Evolutionary conservation across 2,888 invertebrate genomes (phyloP).

Genomic region (Boloria selene): DNA sequence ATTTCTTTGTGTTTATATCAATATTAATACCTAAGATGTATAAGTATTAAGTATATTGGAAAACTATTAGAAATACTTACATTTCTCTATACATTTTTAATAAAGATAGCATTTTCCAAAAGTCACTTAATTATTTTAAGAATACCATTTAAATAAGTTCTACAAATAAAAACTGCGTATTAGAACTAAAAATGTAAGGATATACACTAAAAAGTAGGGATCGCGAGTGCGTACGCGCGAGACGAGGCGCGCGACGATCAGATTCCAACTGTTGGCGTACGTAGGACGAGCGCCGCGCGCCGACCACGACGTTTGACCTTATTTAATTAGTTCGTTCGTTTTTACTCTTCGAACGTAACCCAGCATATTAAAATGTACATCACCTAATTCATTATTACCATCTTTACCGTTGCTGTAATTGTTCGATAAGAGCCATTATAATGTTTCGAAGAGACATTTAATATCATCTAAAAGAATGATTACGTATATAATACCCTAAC

Average conservation of each 20-base stretch:
- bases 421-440: conserved; percentile 13
- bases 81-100: neutral
- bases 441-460: neutral
- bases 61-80: neutral
- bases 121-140: conserved; percentile 16
- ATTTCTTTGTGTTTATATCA: too few relatives aligned
- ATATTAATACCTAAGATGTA: too few relatives aligned
- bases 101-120: neutral
- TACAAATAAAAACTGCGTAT: neutral
- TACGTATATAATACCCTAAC: neutral
- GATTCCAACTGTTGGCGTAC: conserved; percentile 57
- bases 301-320: conserved; percentile 77
- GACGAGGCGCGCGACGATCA: conserved; percentile 52
- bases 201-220: conserved; percentile 22
- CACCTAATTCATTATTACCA: conserved; percentile 73
- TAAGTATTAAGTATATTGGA: too few relatives aligned
- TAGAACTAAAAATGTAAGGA: conserved; percentile 9
- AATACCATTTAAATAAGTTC: neutral
- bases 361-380: conserved; percentile 75
- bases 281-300: conserved; percentile 54
- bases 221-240: conserved; percentile 41
- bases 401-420: conserved; percentile 55
- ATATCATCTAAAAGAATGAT: conserved; percentile 7
- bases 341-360: conserved; percentile 77
- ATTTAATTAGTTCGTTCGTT: conserved; percentile 81